Evolutionary conservation across 2,888 invertebrate genomes (phyloP).

Genomic region (Muschampia plurimacula): DNA sequence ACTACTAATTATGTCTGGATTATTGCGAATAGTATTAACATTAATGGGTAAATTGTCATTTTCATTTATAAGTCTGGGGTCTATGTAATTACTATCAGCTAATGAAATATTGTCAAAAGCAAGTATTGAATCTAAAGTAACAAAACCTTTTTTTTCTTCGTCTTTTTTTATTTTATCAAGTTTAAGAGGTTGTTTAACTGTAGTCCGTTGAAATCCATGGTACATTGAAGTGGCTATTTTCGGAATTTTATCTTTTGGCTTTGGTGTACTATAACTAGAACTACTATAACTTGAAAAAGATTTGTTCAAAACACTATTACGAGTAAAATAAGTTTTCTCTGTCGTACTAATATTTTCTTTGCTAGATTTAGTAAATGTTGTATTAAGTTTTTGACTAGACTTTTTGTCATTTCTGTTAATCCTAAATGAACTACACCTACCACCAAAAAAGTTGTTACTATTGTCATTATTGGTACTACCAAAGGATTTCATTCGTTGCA

Average conservation of each 20-base stretch:
- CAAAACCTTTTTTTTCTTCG: constrained; percentile 72
- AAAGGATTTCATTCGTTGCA: constrained; percentile 83
- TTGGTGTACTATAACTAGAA: constrained; percentile 77
- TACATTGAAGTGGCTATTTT: constrained; percentile 80
- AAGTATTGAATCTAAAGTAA: constrained; percentile 78
- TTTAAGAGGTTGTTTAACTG: constrained; percentile 76
- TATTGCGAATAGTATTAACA: constrained; percentile 80
- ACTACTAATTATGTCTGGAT: constrained; percentile 82
- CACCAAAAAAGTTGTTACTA: constrained; percentile 66
- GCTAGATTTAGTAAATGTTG: constrained; percentile 80
- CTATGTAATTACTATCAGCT: constrained; percentile 84
- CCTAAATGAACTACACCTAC: constrained; percentile 79
- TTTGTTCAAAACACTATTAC: constrained; percentile 73
- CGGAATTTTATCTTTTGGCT: constrained; percentile 79
- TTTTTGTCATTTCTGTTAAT: constrained; percentile 76
- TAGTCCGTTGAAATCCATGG: constrained; percentile 78
- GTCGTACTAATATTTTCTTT: constrained; percentile 76
- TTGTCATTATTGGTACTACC: constrained; percentile 75
- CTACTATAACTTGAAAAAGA: constrained; percentile 77
- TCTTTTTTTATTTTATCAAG: constrained; percentile 78
- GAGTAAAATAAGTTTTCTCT: constrained; percentile 72
- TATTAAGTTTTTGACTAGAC: constrained; percentile 76
- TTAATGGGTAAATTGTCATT: constrained; percentile 89
- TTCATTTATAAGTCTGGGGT: constrained; percentile 88
- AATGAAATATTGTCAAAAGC: constrained; percentile 75